Evolutionary conservation across 2,888 invertebrate genomes (phyloP).

Genomic region (Pasiphila rectangulata): DNA sequence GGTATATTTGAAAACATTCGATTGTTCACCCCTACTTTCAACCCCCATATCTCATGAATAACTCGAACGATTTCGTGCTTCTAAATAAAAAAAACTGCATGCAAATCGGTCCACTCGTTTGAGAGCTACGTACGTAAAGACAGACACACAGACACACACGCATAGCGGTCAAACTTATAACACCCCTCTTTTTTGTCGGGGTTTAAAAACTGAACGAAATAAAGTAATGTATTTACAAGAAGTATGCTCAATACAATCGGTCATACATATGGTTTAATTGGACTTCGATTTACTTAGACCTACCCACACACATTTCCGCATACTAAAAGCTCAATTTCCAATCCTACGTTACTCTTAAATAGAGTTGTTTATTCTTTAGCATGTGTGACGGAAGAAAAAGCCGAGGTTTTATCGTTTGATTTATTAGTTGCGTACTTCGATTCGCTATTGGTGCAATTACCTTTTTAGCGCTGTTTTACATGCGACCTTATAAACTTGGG

Average conservation of each 20-base stretch:
- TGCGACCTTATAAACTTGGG: constrained; percentile 18
- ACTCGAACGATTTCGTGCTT: no score
- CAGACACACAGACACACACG: no score
- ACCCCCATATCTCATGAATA: no score
- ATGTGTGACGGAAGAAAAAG: constrained; percentile 20
- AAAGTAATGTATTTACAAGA: neutral
- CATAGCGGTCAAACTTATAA: no score
- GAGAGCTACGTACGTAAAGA: no score
- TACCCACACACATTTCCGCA: neutral
- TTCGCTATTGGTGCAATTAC: constrained; percentile 39
- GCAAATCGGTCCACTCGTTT: no score
- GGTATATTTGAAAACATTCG: no score
- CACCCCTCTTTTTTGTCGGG: no score
- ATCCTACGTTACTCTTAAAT: neutral
- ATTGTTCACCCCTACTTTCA: no score
- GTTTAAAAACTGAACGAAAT: no score
- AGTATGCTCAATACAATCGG: constrained; percentile 17
- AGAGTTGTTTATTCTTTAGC: constrained; percentile 7
- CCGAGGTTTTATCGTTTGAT: constrained; percentile 29
- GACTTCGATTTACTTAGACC: constrained; percentile 1
- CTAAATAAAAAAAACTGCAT: no score
- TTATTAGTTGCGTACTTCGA: constrained; percentile 31
- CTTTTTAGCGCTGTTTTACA: constrained; percentile 29
- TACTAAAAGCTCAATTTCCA: neutral
- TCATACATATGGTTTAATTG: constrained; percentile 28